Conservation (phyloP, 2,888 invertebrate genomes). For the Clanis bilineata region DNA sequence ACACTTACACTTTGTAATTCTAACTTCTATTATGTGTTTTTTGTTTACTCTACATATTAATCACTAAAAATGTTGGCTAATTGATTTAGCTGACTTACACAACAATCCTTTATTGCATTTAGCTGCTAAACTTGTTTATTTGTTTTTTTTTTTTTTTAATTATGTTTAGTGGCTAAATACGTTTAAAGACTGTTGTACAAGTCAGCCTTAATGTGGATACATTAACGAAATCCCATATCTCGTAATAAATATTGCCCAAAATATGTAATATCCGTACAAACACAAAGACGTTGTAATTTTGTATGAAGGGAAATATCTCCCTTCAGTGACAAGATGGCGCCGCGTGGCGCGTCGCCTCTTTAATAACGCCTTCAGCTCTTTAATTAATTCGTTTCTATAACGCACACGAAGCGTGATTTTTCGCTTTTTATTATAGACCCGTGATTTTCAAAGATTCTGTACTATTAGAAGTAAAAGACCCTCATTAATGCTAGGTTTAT, state of each 20-base stretch:
- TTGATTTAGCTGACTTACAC: too few relatives aligned
- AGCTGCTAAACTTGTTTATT: too few relatives aligned
- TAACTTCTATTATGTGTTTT: too few relatives aligned
- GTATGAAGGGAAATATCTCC: background rate
- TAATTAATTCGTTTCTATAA: background rate
- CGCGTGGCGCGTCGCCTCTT: background rate
- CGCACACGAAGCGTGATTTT: background rate
- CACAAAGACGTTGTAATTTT: background rate
- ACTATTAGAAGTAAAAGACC: background rate
- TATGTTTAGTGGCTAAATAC: too few relatives aligned
- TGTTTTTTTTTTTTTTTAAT: too few relatives aligned
- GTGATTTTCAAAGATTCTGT: background rate
- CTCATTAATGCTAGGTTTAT: too few relatives aligned
- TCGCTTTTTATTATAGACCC: background rate
- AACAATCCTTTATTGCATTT: too few relatives aligned
- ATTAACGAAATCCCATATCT: background rate
- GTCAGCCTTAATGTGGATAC: background rate
- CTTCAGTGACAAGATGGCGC: background rate
- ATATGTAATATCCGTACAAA: background rate
- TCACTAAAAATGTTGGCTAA: too few relatives aligned
- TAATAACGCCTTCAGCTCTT: background rate
- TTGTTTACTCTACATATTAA: too few relatives aligned
- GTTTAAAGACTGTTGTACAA: too few relatives aligned
- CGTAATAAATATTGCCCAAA: background rate
- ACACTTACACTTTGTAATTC: too few relatives aligned